Base-by-base conservation (phyloP, 2,113 vertebrate genomes). In the Gambusia holbrooki region DNA sequence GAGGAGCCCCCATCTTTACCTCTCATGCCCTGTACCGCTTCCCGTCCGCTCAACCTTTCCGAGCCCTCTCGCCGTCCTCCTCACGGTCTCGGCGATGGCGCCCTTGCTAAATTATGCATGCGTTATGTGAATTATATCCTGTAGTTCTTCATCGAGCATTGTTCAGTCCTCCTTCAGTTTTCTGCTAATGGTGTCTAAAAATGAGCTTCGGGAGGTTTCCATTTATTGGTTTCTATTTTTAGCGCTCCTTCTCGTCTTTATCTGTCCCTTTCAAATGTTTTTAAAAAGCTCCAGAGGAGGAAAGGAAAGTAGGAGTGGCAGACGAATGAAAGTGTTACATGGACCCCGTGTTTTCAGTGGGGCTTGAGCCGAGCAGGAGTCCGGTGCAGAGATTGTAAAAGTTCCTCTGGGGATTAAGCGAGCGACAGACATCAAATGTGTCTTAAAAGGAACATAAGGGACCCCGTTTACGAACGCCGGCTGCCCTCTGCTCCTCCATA, bases 191-290 rank as follows among this genome's bases (percentile, higher is more conserved):
- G 85, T 81, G 76, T 85, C 71, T 81, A 73, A 10, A 45, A 84
- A 76, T 30, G 72, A 74, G 17, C 72, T 80, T 84, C 54, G 81
- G 92, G 37, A 80, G 69, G 77, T 85, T 82, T 88, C 62, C 73
- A 88, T 88, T 80, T 77, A 87, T 48, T 60, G 74, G 69, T n/a
- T 48, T n/a, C 80, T 88, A 87, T 92, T 90, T 93, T 88, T 88
- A 89, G 84, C 48, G 33, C 22, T 72, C 88, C 62, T 65, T 73
- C 80, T 85, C 71, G 28, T 79, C 80, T 81, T 80, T 77, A 69
- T 68, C 40, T 37, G 58, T 37, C 17, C 64, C 14, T 74, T 77
- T 33, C 66, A 28, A 81, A 82, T 37, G 14, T 74, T 51, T 37
- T 66, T 62, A 62, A 85, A 80, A 84, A 68, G 37, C 63, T 79